Conservation (phyloP, 1,140 invertebrate genomes). For the Drosophila tristis region DNA sequence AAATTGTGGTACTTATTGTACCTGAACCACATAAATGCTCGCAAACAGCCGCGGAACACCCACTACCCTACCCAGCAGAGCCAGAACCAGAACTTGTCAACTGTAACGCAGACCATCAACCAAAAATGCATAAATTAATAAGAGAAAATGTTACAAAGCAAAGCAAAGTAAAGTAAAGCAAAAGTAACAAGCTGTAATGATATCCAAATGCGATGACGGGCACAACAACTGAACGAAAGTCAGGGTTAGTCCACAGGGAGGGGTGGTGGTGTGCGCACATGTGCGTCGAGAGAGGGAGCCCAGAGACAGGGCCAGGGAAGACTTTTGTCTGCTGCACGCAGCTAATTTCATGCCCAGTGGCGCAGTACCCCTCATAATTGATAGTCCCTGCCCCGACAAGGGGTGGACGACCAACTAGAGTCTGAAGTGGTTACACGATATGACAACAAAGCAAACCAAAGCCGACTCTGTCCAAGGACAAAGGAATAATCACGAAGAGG, state of each 20-base stretch:
- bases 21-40: slow-evolving; percentile 33
- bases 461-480: neutral
- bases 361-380: slow-evolving; percentile 69
- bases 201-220: slow-evolving; percentile 64
- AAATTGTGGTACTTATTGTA: slow-evolving; percentile 45
- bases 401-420: neutral
- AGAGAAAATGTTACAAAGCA: slow-evolving; percentile 23
- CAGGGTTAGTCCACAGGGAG: slow-evolving; percentile 42
- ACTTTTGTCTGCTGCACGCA: slow-evolving; percentile 53
- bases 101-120: slow-evolving; percentile 77
- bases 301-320: slow-evolving; percentile 1
- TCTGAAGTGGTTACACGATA: slow-evolving; percentile 30
- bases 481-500: neutral
- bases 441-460: slow-evolving; percentile 5
- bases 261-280: neutral
- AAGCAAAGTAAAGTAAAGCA: slow-evolving; percentile 2
- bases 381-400: slow-evolving; percentile 31
- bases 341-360: slow-evolving; percentile 78
- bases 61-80: slow-evolving; percentile 14
- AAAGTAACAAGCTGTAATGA: slow-evolving; percentile 45
- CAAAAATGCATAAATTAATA: slow-evolving; percentile 79
- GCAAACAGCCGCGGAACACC: slow-evolving; percentile 22
- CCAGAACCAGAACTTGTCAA: slow-evolving; percentile 66
- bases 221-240: slow-evolving; percentile 55
- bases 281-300: slow-evolving; percentile 7